Evolutionary conservation across 2,888 invertebrate species (phyloP).

Genomic region (Spilosoma lubricipeda): DNA sequence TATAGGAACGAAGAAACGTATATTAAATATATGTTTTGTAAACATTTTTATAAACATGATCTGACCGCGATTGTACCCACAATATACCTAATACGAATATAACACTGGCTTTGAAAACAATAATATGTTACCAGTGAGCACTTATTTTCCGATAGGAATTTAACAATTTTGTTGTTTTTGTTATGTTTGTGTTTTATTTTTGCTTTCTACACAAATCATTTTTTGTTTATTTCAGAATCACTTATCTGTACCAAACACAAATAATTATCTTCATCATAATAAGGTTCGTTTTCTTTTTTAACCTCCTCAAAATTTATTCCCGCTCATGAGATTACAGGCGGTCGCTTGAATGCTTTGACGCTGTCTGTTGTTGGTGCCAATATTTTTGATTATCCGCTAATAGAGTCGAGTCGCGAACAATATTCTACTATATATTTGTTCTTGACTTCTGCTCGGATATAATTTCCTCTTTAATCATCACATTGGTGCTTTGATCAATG

Average conservation of each 20-base stretch:
- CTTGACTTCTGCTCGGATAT: constrained; percentile 37
- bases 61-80: constrained; percentile 27
- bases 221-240: constrained; percentile 93
- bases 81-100: constrained; percentile 41
- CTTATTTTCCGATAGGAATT: constrained; percentile 42
- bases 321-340: constrained; percentile 64
- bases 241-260: constrained; percentile 95
- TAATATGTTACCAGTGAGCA: constrained; percentile 46
- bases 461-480: constrained; percentile 40
- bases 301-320: constrained; percentile 73
- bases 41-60: not conserved
- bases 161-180: constrained; percentile 75
- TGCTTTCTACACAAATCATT: constrained; percentile 85
- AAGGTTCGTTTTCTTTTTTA: constrained; percentile 89
- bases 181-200: constrained; percentile 85
- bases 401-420: constrained; percentile 41
- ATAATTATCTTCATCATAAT: constrained; percentile 93
- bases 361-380: constrained; percentile 53
- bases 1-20: not conserved
- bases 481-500: constrained; percentile 56
- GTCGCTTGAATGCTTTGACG: constrained; percentile 75
- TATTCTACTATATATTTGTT: constrained; percentile 30
- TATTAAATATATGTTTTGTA: not conserved
- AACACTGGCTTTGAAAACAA: constrained; percentile 54
- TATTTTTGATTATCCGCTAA: constrained; percentile 42